Evolutionary conservation across 2,888 invertebrate genomes (phyloP), one percentile per base, ranked within the genome.

Genomic region (Chrysolina haemoptera): DNA sequence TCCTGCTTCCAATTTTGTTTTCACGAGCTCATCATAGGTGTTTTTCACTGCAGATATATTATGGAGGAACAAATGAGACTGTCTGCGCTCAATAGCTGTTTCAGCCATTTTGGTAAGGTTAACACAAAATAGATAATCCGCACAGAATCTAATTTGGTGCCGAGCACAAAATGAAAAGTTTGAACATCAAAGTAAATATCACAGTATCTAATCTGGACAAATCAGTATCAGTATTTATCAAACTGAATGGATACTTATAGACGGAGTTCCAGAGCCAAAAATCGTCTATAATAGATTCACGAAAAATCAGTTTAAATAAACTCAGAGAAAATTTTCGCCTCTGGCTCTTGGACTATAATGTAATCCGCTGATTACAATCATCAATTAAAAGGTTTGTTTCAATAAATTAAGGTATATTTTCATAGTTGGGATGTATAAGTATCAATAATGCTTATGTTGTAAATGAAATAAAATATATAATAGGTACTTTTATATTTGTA

Each of bases 21-120:
- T 80, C 18, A 84, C 77, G 62, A 84, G 53, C 74, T 84, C 82
- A 76, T 82, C 81, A 43, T 79, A 79, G 0, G 82, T 82, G 59
- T 80, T 74, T 59, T 68, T 78, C 2, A 82, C 82, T n/a, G 80
- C 80, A 41, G 80, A 75, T 27, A 82, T 74, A 46, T 76, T 76
- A 10, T 78, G 71, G 50, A 82, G 74, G 72, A 82, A 81, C 22
- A 81, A 73, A 40, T 78, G 78, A 14, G 80, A 78, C 76, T 82
- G 81, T 73, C 82, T 77, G 62, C 82, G 72, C 11, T 53, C 18
- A 14, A 77, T 69, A n/a, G 73, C 75, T 46, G 55, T 59, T 62
- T 78, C 80, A 16, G 76, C 66, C 81, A 81, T 81, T 72, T 67
- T 70, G 11, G n/a, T 11, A 69, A 62, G 20, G 46, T 35, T 70